A percentile compares a stretch with the other conserved stretches of the same genome.
Conservation (phyloP, 2,888 invertebrate genomes). For the Lithophane semibrunnea region DNA sequence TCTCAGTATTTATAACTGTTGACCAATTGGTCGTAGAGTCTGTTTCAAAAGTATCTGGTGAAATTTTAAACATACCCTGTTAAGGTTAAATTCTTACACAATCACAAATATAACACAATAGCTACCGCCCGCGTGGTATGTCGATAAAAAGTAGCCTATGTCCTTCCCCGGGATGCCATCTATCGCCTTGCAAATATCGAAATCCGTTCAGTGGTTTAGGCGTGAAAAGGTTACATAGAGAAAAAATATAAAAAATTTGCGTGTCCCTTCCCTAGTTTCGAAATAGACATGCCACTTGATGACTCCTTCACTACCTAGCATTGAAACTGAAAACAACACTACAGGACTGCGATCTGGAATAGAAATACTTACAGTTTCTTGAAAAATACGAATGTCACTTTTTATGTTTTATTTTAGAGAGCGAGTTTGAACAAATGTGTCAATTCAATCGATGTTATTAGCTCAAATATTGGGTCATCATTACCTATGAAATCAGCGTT, state of each 20-base stretch:
- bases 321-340: conserved; percentile 77
- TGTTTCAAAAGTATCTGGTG: neutral
- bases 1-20: neutral
- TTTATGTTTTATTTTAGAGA: neutral
- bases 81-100: neutral
- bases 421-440: neutral
- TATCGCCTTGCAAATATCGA: too few relatives aligned
- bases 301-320: conserved; percentile 81
- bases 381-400: neutral
- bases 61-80: neutral
- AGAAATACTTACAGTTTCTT: conserved; percentile 36
- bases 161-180: too few relatives aligned
- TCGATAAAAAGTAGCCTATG: too few relatives aligned
- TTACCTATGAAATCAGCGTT: too few relatives aligned
- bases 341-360: conserved; percentile 36
- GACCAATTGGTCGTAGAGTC: neutral
- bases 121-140: too few relatives aligned
- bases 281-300: conserved; percentile 88
- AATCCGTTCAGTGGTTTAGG: too few relatives aligned
- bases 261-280: conserved; percentile 76
- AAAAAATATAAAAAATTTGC: too few relatives aligned
- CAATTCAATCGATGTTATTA: neutral
- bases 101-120: too few relatives aligned
- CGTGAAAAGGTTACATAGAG: too few relatives aligned
- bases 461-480: neutral